These are phyloP conservation scores for Myxocyprinus asiaticus DNA, from an alignment of 2,113 vertebrate species.

Conservation along the genomic window DNA sequence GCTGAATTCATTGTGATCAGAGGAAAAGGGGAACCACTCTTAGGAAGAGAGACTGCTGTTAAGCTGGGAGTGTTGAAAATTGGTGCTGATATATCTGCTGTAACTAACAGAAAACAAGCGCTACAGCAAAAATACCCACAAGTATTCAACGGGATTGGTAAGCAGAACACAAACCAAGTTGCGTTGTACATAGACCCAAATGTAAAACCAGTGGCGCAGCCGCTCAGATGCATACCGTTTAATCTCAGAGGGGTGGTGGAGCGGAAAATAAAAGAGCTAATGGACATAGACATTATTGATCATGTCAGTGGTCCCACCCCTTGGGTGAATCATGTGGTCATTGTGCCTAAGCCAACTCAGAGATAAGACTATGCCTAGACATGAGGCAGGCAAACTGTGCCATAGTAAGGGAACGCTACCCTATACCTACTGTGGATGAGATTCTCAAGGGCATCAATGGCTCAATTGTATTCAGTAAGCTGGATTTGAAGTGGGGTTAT, in stretches of 20 bases:
- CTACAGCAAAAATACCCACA: too few species aligned
- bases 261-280: background rate
- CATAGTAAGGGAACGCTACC: conserved; percentile 32
- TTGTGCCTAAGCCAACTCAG: conserved; percentile 33
- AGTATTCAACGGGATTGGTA: too few species aligned
- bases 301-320: conserved; percentile 8
- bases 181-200: too few species aligned
- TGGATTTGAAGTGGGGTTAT: conserved; percentile 44
- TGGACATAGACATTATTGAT: conserved; percentile 20
- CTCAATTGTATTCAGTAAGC: background rate
- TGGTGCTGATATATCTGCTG: too few species aligned
- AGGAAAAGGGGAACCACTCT: background rate
- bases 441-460: conserved; percentile 41
- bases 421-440: conserved; percentile 49
- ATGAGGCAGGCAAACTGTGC: conserved; percentile 39
- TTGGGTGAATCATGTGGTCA: conserved; percentile 45
- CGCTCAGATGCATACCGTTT: too few species aligned
- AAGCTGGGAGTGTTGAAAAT: too few species aligned
- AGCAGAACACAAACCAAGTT: too few species aligned
- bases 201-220: too few species aligned
- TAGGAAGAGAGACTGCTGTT: conserved; percentile 10
- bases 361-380: conserved; percentile 43
- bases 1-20: conserved; percentile 22
- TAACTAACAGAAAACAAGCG: too few species aligned
- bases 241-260: too few species aligned